phyloP scores from a whole-genome alignment of 2,113 vertebrate species.

The zebrafish (Danio rerio) region GRCz12tu NC_133189.1:43444501-43445000 shows the following conservation, averaged over 20 bases:
- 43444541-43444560: conserved; percentile 39
- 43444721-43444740: conserved; percentile 56
- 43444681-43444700: conserved; percentile 58
- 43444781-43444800: conserved; percentile 4
- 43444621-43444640: conserved; percentile 53
- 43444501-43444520: background rate
- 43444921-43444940: background rate
- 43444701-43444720: conserved; percentile 58
- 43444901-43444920: background rate
- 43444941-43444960: conserved; percentile 12
- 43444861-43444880: conserved; percentile 27
- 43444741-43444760: conserved; percentile 40
- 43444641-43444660: conserved; percentile 56
- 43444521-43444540: background rate
- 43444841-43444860: conserved; percentile 7
- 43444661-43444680: conserved; percentile 55
- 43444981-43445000: conserved; percentile 28
- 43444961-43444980: conserved; percentile 10
- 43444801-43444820: conserved; percentile 9
- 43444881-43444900: background rate
- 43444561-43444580: conserved; percentile 50
- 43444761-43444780: conserved; percentile 33
- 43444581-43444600: conserved; percentile 52
- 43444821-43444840: conserved; percentile 29
- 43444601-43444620: conserved; percentile 49